Evolutionary conservation across 2,113 vertebrate genomes (phyloP).

Genomic region (Anser brachyrhynchus): DNA sequence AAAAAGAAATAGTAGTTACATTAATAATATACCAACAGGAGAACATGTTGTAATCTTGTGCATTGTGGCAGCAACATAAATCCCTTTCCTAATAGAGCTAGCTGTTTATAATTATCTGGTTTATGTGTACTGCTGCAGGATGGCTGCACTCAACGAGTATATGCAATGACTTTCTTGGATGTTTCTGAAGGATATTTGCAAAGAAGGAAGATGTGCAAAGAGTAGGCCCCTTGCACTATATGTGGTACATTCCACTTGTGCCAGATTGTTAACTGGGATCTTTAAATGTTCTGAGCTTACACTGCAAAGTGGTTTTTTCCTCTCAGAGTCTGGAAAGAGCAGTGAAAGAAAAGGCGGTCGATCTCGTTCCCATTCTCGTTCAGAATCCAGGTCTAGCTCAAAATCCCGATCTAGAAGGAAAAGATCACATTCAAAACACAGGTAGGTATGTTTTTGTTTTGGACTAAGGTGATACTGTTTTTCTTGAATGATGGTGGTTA

Average conservation of each 20-base stretch:
- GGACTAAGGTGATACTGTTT: neutral
- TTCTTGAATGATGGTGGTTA: neutral
- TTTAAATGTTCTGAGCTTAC: slow-evolving; percentile 86
- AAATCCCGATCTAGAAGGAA: slow-evolving; percentile 85
- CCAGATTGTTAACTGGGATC: slow-evolving; percentile 83
- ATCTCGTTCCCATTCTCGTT: slow-evolving; percentile 84
- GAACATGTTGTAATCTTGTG: slow-evolving; percentile 74
- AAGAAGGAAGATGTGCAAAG: slow-evolving; percentile 84
- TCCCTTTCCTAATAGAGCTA: slow-evolving; percentile 69
- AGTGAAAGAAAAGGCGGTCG: slow-evolving; percentile 80
- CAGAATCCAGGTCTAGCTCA: slow-evolving; percentile 85
- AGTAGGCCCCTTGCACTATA: slow-evolving; percentile 81
- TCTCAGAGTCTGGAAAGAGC: slow-evolving; percentile 80
- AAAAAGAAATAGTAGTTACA: neutral
- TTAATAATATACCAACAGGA: slow-evolving; percentile 13
- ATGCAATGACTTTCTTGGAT: slow-evolving; percentile 86
- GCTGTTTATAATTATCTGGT: slow-evolving; percentile 85
- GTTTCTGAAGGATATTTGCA: slow-evolving; percentile 85
- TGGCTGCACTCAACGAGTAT: slow-evolving; percentile 85
- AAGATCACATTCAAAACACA: slow-evolving; percentile 89
- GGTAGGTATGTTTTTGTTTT: slow-evolving; percentile 74
- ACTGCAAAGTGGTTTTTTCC: slow-evolving; percentile 85
- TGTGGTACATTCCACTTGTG: slow-evolving; percentile 83
- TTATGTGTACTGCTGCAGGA: slow-evolving; percentile 86
- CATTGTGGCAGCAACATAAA: slow-evolving; percentile 80